These are phyloP conservation scores for Branchipolynoe longqiensis DNA, from an alignment of 2,888 invertebrate genomes.

Conservation along the genomic window DNA sequence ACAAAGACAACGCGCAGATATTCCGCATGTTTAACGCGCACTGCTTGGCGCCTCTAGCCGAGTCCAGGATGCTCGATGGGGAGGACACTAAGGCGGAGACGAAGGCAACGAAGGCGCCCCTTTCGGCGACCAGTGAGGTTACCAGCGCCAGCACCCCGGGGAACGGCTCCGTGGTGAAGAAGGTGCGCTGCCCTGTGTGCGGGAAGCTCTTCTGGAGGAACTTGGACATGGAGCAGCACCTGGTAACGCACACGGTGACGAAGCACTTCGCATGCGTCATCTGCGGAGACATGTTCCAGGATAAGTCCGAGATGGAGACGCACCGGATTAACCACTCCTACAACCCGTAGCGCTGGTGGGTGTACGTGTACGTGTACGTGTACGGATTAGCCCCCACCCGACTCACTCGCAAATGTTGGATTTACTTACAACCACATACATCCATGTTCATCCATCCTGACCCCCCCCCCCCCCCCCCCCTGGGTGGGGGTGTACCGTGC, in stretches of 20 bases:
- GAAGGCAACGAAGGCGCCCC: too few relatives aligned
- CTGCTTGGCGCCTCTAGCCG: background rate
- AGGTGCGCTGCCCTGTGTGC: background rate
- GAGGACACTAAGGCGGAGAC: too few relatives aligned
- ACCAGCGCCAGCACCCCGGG: too few relatives aligned
- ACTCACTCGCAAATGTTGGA: too few relatives aligned
- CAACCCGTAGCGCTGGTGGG: too few relatives aligned
- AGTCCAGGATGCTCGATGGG: background rate
- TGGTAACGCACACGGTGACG: background rate
- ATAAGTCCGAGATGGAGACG: background rate
- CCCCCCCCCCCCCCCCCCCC: too few relatives aligned
- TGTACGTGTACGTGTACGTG: too few relatives aligned
- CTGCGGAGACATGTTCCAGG: slow-evolving; percentile 11
- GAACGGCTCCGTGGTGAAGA: background rate
- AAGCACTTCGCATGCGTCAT: slow-evolving; percentile 7
- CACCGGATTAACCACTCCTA: slow-evolving; percentile 17
- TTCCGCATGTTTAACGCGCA: background rate
- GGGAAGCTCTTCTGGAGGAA: background rate
- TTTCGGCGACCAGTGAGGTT: too few relatives aligned
- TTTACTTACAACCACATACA: too few relatives aligned
- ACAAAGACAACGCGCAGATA: background rate
- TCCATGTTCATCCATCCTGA: too few relatives aligned
- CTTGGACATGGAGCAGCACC: slow-evolving; percentile 3
- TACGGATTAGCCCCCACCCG: too few relatives aligned
- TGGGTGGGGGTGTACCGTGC: too few relatives aligned